phyloP scores from a whole-genome alignment of 1,140 invertebrate species.

The Helicoverpa armigera region DNA sequence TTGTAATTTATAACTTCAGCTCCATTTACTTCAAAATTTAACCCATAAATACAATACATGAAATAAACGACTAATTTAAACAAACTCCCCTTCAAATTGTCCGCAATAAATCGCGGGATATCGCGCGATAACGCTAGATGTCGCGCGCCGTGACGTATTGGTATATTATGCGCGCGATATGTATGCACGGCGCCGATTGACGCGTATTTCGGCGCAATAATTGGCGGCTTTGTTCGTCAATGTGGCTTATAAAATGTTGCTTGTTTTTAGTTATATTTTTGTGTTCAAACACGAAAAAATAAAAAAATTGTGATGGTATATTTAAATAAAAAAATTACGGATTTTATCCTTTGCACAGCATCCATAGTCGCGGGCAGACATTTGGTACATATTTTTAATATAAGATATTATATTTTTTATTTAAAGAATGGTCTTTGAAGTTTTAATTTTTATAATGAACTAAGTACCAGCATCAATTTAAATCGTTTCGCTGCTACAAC shows the following conservation, averaged over 20 bases:
- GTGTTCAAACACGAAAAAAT: not conserved
- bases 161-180: constrained; percentile 56
- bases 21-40: not conserved
- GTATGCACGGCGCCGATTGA: constrained; percentile 41
- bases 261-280: not conserved
- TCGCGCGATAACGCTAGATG: constrained; percentile 53
- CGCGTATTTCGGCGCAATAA: constrained; percentile 13
- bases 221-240: constrained; percentile 30
- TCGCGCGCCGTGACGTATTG: constrained; percentile 47
- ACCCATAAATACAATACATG: not conserved
- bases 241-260: not conserved
- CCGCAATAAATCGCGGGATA: constrained; percentile 42
- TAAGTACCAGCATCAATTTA: too few relatives aligned
- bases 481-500: too few relatives aligned
- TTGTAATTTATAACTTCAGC: too few relatives aligned
- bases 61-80: not conserved
- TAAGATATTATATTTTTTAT: not conserved
- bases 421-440: not conserved
- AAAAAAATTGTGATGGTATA: too few relatives aligned
- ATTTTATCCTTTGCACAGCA: too few relatives aligned
- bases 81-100: constrained; percentile 21
- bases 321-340: too few relatives aligned
- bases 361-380: too few relatives aligned
- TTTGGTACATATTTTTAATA: not conserved
- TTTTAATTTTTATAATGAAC: too few relatives aligned